phyloP scores from a whole-genome alignment of 2,797 vertebrate species.

The Hoplostethus atlanticus region DNA sequence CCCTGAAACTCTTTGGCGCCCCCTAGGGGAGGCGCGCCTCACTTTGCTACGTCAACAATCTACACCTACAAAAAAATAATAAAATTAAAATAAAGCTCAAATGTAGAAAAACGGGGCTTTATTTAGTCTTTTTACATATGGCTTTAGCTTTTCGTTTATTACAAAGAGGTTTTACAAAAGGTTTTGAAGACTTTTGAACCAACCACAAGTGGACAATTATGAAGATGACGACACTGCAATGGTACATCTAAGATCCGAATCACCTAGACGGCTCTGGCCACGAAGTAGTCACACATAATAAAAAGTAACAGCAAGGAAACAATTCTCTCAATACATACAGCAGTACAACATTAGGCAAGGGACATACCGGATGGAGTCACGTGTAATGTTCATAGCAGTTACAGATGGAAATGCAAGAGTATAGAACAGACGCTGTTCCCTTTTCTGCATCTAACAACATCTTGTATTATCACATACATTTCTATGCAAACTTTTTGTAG shows the following conservation, averaged over 20 bases:
- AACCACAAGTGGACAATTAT: slow-evolving; percentile 66
- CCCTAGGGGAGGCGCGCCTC: no score
- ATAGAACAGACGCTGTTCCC: slow-evolving; percentile 42
- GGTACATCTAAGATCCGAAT: slow-evolving; percentile 51
- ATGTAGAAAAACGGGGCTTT: slow-evolving; percentile 77
- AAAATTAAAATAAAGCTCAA: slow-evolving; percentile 2
- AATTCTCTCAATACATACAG: slow-evolving; percentile 37
- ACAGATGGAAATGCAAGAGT: slow-evolving; percentile 33
- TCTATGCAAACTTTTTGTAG: not conserved
- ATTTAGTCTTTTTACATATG: slow-evolving; percentile 83
- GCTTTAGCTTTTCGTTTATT: slow-evolving; percentile 83
- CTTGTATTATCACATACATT: slow-evolving; percentile 29
- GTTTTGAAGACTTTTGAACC: slow-evolving; percentile 67
- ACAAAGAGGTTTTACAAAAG: slow-evolving; percentile 83
- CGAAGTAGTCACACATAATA: slow-evolving; percentile 47
- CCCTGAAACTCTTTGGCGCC: no score
- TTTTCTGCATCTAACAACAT: slow-evolving; percentile 37
- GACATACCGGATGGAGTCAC: slow-evolving; percentile 53
- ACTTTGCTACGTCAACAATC: not conserved
- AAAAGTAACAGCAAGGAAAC: slow-evolving; percentile 48
- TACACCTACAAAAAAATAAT: no score
- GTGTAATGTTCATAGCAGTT: slow-evolving; percentile 36
- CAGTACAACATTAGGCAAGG: slow-evolving; percentile 48
- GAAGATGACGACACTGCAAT: slow-evolving; percentile 51
- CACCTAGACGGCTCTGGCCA: slow-evolving; percentile 28